Evolutionary conservation across 1,140 invertebrate genomes (phyloP).

Genomic region (Rhyacophila brunnea): DNA sequence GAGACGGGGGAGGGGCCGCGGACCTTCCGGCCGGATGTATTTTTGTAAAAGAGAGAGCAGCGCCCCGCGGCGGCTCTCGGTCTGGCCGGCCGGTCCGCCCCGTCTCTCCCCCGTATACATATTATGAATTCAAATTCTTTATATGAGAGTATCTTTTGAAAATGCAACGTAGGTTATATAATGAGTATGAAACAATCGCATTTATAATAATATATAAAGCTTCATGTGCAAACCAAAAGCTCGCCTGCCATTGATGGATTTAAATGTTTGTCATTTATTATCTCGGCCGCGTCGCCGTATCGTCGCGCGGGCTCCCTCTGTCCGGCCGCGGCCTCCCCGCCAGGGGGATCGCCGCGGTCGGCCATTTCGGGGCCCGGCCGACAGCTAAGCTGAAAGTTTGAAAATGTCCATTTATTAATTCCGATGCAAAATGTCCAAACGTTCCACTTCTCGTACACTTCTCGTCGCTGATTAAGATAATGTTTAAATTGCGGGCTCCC

Average conservation of each 20-base stretch:
- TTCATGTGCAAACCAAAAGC: slow-evolving; percentile 31
- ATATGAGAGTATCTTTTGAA: slow-evolving; percentile 29
- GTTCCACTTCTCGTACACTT: slow-evolving; percentile 1
- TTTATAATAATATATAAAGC: slow-evolving; percentile 23
- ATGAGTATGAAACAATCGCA: slow-evolving; percentile 32
- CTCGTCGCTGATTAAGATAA: slow-evolving; percentile 13
- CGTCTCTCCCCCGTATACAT: background rate
- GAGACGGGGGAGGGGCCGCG: slow-evolving; percentile 14
- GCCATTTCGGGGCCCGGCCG: slow-evolving; percentile 8
- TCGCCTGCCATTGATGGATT: slow-evolving; percentile 31
- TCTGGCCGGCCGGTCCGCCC: too few species aligned
- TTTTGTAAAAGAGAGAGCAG: slow-evolving; percentile 28
- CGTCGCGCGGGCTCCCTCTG: slow-evolving; percentile 28
- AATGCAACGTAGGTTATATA: slow-evolving; percentile 32
- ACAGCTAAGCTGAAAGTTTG: slow-evolving; percentile 23
- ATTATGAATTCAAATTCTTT: slow-evolving; percentile 28
- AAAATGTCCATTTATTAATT: slow-evolving; percentile 28
- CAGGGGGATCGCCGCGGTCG: slow-evolving; percentile 21
- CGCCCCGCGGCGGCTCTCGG: slow-evolving; percentile 7
- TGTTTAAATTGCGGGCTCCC: slow-evolving; percentile 6
- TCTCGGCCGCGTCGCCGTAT: slow-evolving; percentile 31
- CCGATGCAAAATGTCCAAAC: too few species aligned
- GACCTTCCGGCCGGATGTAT: slow-evolving; percentile 29
- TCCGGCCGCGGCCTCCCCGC: slow-evolving; percentile 9
- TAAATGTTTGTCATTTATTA: slow-evolving; percentile 35